A percentile compares a stretch with the other conserved stretches of the same genome.
phyloP scores from a whole-genome alignment of 2,113 vertebrate species.

The Cyanoderma ruficeps region DNA sequence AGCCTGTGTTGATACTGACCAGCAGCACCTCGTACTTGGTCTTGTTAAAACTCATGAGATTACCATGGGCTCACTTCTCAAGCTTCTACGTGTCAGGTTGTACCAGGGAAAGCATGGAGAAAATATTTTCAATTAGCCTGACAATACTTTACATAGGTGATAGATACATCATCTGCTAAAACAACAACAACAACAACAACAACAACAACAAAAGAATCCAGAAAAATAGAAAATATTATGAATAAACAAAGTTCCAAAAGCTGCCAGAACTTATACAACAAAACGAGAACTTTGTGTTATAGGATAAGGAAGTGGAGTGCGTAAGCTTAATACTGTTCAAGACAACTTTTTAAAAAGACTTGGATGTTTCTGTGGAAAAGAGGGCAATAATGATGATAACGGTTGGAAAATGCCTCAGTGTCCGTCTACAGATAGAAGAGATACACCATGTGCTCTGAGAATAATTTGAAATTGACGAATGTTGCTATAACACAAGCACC shows the following conservation, averaged over 20 bases:
- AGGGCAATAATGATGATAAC: background rate
- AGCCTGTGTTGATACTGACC: background rate
- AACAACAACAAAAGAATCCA: background rate
- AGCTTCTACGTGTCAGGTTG: background rate
- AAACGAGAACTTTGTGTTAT: background rate
- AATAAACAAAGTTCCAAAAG: background rate
- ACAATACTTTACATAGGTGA: background rate
- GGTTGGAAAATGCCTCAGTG: background rate
- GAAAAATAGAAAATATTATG: background rate
- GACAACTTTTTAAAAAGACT: background rate
- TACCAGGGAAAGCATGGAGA: background rate
- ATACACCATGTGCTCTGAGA: background rate
- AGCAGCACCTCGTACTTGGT: background rate
- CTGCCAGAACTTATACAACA: background rate
- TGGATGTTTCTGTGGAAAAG: background rate
- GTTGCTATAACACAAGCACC: background rate
- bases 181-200: too few relatives aligned
- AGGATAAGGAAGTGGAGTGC: background rate
- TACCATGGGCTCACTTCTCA: background rate
- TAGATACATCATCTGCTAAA: background rate
- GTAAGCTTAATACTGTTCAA: background rate
- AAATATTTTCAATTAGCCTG: background rate
- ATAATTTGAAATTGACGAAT: slow-evolving; percentile 51
- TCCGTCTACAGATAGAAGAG: background rate
- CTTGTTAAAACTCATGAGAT: background rate